Percentiles rank a stretch among this genome's conserved stretches.
These are phyloP conservation scores for Seira musarum DNA, from an alignment of 2,888 invertebrate species.

Conservation along the genomic window DNA sequence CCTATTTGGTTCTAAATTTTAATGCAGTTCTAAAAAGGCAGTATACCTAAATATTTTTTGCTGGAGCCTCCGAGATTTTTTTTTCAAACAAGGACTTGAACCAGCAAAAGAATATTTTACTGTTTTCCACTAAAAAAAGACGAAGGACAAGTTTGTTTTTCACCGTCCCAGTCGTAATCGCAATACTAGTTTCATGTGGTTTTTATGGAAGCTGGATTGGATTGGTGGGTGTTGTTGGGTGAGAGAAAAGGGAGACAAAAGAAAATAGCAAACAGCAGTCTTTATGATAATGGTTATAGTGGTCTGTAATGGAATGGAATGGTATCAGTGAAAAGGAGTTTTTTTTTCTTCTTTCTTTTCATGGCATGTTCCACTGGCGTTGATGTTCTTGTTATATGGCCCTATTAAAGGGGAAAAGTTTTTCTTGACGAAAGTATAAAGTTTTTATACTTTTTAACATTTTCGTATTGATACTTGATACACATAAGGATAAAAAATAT, in stretches of 20 bases:
- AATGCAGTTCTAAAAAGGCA: too few species aligned
- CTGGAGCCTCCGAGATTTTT: too few species aligned
- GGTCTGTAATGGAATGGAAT: conserved; percentile 52
- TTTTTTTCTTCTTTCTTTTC: conserved; percentile 19
- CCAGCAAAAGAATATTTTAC: not conserved
- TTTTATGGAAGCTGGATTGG: too few species aligned
- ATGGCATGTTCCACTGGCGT: conserved; percentile 42
- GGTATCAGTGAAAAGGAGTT: conserved; percentile 48
- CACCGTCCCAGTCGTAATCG: too few species aligned
- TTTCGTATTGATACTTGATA: not conserved
- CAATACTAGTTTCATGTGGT: not conserved
- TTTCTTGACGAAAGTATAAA: too few species aligned
- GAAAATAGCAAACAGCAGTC: conserved; percentile 44
- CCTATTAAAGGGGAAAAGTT: not conserved
- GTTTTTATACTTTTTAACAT: too few species aligned
- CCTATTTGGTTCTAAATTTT: too few species aligned
- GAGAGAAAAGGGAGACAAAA: conserved; percentile 53
- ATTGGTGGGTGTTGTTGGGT: too few species aligned
- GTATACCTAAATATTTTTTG: too few species aligned
- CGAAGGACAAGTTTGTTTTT: not conserved
- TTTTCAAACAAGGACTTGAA: too few species aligned
- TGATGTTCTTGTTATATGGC: conserved; percentile 22
- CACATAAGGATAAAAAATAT: not conserved
- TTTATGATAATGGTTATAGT: conserved; percentile 57
- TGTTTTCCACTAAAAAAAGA: not conserved